Percentiles rank a stretch among this genome's conserved stretches.
These are phyloP conservation scores for Stylophora pistillata DNA, from an alignment of 64 coral and sea anemone species.

Conservation along the genomic window DNA sequence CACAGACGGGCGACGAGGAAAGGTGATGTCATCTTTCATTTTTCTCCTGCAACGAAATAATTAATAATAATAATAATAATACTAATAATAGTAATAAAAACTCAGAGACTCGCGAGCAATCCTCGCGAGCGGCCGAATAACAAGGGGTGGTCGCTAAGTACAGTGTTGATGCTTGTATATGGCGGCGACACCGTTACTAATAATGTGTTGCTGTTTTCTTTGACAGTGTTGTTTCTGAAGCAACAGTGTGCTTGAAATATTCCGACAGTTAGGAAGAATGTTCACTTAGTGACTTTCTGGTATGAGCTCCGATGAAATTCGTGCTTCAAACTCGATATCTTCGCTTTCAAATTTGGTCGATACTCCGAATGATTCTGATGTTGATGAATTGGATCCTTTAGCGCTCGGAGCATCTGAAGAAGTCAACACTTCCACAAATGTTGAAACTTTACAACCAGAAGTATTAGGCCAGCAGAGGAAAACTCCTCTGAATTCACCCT, in stretches of 20 bases:
- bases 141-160: constrained; percentile 45
- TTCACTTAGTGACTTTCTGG: neutral
- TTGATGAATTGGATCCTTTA: constrained; percentile 28
- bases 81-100: too few relatives aligned
- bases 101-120: too few relatives aligned
- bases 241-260: neutral
- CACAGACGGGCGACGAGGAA: too few relatives aligned
- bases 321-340: neutral
- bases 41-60: too few relatives aligned
- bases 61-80: too few relatives aligned
- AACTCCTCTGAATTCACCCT: constrained; percentile 52
- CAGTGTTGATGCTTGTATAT: neutral
- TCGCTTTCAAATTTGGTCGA: neutral
- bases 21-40: too few relatives aligned
- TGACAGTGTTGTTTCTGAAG: neutral
- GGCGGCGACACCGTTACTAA: neutral
- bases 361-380: neutral
- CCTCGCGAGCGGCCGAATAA: neutral
- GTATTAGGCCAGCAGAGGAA: constrained; percentile 3
- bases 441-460: neutral
- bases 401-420: constrained; percentile 67
- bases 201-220: neutral
- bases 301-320: constrained; percentile 4
- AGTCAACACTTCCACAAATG: constrained; percentile 51
- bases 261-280: neutral